phyloP scores from a whole-genome alignment of 1,140 invertebrate genomes.

The Drosophila lini region DNA sequence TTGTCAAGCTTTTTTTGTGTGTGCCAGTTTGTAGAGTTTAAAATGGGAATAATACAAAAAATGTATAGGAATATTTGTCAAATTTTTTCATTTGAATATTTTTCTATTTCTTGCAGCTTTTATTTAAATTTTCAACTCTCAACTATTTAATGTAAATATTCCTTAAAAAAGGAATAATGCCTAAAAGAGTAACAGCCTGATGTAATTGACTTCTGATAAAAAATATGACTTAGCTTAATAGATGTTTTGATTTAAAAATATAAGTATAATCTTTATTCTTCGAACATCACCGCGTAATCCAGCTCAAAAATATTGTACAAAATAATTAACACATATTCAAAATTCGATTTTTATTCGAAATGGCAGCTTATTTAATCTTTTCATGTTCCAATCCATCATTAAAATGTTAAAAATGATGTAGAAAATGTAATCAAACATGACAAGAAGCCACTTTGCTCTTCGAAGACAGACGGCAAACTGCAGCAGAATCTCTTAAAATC shows the following conservation, averaged over 20 bases:
- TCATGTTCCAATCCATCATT: slow-evolving; percentile 17
- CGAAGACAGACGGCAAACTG: background rate
- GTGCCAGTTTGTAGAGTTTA: background rate
- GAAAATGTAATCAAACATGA: slow-evolving; percentile 39
- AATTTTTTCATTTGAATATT: background rate
- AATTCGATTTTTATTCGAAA: background rate
- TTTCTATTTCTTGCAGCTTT: background rate
- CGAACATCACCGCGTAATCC: no score
- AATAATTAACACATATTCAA: background rate
- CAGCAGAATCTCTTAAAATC: slow-evolving; percentile 35
- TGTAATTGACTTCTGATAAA: background rate
- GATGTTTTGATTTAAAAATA: no score
- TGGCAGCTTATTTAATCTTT: slow-evolving; percentile 5
- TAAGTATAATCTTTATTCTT: no score
- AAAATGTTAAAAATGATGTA: slow-evolving; percentile 1
- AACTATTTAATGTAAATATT: background rate
- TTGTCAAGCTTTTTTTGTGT: background rate
- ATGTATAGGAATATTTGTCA: background rate
- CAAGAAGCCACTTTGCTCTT: slow-evolving; percentile 22
- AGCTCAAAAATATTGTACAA: background rate
- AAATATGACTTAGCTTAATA: background rate
- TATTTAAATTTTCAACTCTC: no score
- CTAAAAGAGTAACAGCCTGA: no score
- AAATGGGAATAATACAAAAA: background rate
- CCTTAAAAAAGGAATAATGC: background rate